phyloP scores from a whole-genome alignment of 2,113 vertebrate genomes.

The Pongo abelii region DNA sequence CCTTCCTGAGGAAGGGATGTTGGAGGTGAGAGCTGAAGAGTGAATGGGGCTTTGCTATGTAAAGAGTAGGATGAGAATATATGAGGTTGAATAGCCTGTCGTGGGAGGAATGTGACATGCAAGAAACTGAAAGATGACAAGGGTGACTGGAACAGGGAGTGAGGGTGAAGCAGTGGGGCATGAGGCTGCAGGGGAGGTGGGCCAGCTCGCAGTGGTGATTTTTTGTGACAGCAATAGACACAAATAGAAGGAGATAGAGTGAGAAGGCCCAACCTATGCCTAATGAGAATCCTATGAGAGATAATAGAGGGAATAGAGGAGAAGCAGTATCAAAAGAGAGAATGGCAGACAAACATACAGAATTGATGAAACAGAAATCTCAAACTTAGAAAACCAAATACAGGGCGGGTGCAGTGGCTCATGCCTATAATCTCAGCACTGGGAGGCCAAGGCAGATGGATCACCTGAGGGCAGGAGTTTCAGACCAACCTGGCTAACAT shows the following conservation, averaged over 20 bases:
- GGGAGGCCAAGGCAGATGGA: no score
- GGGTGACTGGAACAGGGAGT: neutral
- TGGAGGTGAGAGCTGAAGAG: neutral
- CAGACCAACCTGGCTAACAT: no score
- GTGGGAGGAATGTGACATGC: no score
- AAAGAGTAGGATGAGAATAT: neutral
- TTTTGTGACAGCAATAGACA: neutral
- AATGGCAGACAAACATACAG: neutral
- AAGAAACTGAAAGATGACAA: neutral
- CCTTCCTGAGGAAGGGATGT: neutral
- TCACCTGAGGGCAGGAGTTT: no score
- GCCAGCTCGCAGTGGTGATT: no score
- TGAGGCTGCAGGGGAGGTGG: neutral
- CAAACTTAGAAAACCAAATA: neutral
- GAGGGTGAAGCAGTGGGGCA: rapidly evolving
- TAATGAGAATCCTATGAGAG: neutral
- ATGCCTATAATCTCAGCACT: no score
- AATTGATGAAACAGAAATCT: neutral
- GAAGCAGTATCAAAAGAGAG: neutral
- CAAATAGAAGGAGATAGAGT: neutral
- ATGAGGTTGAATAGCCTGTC: neutral
- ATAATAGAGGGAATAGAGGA: neutral
- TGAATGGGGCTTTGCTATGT: neutral
- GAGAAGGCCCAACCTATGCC: neutral
- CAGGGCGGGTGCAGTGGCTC: no score